Conservation (phyloP, 2,888 invertebrate species). For the Acrocyrtus sp. region DNA sequence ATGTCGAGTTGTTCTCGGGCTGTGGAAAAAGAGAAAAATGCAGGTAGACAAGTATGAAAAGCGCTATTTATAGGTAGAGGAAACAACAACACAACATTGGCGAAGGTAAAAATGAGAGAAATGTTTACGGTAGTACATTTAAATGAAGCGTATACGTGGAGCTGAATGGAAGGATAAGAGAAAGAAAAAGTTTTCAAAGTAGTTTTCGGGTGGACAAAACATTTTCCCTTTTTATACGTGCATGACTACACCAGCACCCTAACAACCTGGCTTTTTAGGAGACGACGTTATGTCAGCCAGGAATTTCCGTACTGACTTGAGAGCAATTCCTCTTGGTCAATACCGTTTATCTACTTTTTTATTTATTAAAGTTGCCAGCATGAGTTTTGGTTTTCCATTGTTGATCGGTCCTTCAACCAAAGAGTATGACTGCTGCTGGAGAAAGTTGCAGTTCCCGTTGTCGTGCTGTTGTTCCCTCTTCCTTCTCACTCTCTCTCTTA, state of each 20-base stretch:
- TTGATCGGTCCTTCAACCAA: constrained; percentile 18
- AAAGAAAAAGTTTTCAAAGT: constrained; percentile 21
- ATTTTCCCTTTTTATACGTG: not conserved
- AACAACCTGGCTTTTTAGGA: not conserved
- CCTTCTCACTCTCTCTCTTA: not conserved
- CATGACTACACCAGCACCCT: not conserved
- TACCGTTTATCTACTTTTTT: constrained; percentile 44
- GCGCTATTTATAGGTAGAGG: not conserved
- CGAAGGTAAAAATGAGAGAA: constrained; percentile 10
- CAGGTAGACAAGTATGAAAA: constrained; percentile 36
- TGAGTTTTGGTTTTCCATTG: constrained; percentile 30
- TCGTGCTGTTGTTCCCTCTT: constrained; percentile 2
- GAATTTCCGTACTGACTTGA: constrained; percentile 26
- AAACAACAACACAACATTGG: constrained; percentile 15
- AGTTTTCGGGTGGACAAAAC: not conserved
- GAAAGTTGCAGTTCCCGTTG: not conserved
- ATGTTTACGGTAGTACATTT: constrained; percentile 9
- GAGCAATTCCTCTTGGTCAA: constrained; percentile 49
- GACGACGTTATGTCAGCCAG: constrained; percentile 20
- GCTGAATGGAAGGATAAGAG: constrained; percentile 1
- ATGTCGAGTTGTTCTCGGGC: not conserved
- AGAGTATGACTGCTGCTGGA: constrained; percentile 11
- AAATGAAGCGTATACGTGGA: not conserved
- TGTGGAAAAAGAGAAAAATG: constrained; percentile 16
- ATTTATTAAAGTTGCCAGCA: constrained; percentile 26